Evolutionary conservation across 2,888 invertebrate species (phyloP).

Genomic region (Ptilodon capucinus): DNA sequence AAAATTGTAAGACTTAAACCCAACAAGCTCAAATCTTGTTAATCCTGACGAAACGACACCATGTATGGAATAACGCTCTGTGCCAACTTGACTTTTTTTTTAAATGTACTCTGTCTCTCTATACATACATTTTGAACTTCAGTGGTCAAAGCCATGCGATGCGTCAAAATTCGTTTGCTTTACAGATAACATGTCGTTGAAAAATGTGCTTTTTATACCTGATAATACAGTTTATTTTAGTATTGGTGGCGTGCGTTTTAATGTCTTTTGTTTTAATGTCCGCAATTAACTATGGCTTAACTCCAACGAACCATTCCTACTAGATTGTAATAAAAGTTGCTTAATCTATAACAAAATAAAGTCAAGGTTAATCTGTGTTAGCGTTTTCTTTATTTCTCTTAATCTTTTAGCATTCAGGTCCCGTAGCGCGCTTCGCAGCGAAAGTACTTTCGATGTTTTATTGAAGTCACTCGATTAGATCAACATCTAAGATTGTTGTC

Average conservation of each 20-base stretch:
- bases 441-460: background rate
- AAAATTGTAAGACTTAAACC: conserved; percentile 44
- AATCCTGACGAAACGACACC: background rate
- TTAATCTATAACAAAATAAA: background rate
- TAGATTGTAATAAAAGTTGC: background rate
- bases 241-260: background rate
- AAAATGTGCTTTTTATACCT: too few species aligned
- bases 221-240: too few species aligned
- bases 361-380: background rate
- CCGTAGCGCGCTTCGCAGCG: background rate
- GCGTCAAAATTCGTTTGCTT: too few species aligned
- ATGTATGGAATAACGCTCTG: background rate
- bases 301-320: background rate
- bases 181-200: too few species aligned
- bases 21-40: conserved; percentile 25
- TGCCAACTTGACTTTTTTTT: too few species aligned
- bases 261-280: background rate
- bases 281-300: background rate
- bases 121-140: too few species aligned
- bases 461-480: background rate
- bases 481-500: background rate
- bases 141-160: too few species aligned
- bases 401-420: background rate
- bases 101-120: too few species aligned
- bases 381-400: background rate